Evolutionary conservation across 2,113 vertebrate genomes (phyloP), one percentile per base, ranked within the genome.

Genomic region (Ariopsis seemanni): DNA sequence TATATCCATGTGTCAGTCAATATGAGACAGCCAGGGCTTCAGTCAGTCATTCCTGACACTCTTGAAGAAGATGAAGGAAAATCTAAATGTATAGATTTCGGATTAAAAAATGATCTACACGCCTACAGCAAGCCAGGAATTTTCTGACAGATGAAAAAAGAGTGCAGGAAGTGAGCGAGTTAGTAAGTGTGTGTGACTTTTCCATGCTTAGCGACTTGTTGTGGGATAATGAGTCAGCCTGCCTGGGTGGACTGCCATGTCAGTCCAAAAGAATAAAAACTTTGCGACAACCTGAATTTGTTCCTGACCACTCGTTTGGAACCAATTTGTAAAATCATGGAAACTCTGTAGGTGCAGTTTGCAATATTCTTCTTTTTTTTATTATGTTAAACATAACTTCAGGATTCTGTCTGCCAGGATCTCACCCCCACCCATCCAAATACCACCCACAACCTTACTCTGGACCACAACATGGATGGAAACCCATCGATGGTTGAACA

Each of bases 311-410:
- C 88, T 88, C 88, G 62, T 84, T 91, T 92, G 91, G 89, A 91
- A 90, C 18, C 30, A 48, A 65, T 55, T 52, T 58, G 78, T 87
- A 75, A 85, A 82, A 88, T 79, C 58, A 85, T 83, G 89, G 89
- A 91, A 86, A 92, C 81, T 90, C 90, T 91, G 74, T 86, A 90
- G 86, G 88, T 84, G 84, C 80, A 89, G 92, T 85, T 89, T 90
- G 89, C 17, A 58, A 80, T 80, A 80, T 58, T 34, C 55, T 58
- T 58, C 55, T 10, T 77, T 89, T 42, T 72, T 88, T 25, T 87
- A 89, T 82, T 82, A 62, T 71, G 72, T 81, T 90, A 87, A 91
- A 91, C 88, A 86, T 88, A 90, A 94, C 87, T 86, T 85, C 79
- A 91, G 90, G 90, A 90, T 90, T 91, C 85, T 81, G 87, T 91